Evolutionary conservation across 2,888 invertebrate species (phyloP).

Genomic region (Cataglyphis cursor): DNA sequence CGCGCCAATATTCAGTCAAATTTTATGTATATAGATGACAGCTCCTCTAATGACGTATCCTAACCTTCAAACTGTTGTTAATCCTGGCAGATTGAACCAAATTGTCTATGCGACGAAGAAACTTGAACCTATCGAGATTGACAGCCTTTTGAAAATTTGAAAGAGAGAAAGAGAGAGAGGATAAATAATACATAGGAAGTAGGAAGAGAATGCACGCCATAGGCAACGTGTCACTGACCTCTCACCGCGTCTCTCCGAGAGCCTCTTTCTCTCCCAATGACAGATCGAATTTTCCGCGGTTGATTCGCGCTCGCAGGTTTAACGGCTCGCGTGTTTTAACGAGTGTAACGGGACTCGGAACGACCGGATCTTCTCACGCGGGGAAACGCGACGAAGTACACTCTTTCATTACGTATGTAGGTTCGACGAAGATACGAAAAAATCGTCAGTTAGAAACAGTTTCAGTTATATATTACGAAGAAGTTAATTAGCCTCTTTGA

Average conservation of each 20-base stretch:
- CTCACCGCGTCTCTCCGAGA: background rate
- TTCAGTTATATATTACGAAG: background rate
- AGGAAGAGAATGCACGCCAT: background rate
- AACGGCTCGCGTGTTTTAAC: background rate
- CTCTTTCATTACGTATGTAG: background rate
- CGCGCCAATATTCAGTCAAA: slow-evolving; percentile 7
- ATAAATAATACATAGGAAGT: background rate
- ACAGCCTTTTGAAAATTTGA: background rate
- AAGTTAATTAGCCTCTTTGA: background rate
- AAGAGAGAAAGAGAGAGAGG: background rate
- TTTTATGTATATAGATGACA: background rate
- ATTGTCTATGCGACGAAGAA: background rate
- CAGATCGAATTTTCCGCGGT: slow-evolving; percentile 32
- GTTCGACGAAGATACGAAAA: background rate
- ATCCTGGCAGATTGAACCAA: background rate
- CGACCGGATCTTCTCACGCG: background rate
- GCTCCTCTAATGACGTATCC: background rate
- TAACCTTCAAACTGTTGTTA: slow-evolving; percentile 11
- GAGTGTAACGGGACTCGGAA: slow-evolving; percentile 29
- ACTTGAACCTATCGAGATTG: background rate
- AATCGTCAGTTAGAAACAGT: background rate
- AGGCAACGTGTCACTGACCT: slow-evolving; percentile 28
- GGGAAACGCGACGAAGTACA: background rate
- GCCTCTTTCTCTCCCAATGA: background rate
- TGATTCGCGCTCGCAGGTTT: background rate